Evolutionary conservation across 2,797 vertebrate genomes (phyloP).

Genomic region (Pagetopsis macropterus): DNA sequence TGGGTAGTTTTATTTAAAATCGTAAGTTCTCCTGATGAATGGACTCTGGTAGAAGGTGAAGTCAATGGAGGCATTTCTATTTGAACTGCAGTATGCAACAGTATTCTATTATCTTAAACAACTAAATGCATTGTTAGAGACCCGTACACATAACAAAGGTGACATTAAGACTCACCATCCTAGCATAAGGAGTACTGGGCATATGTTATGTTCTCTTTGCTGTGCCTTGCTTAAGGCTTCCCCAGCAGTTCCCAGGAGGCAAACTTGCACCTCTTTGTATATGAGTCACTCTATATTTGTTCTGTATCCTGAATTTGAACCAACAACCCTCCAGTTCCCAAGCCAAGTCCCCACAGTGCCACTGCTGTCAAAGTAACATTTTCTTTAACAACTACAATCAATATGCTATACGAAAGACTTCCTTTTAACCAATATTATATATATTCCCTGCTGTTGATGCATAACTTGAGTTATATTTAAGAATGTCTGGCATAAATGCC

Average conservation of each 20-base stretch:
- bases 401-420: background rate
- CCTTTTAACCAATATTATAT: background rate
- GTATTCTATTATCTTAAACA: background rate
- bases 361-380: background rate
- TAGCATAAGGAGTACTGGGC: too few relatives aligned
- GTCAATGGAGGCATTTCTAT: slow-evolving; percentile 2
- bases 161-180: too few relatives aligned
- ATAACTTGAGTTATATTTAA: background rate
- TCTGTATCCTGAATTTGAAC: too few relatives aligned
- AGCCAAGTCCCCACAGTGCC: too few relatives aligned
- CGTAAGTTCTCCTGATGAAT: slow-evolving; percentile 34
- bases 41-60: slow-evolving; percentile 1
- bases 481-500: background rate
- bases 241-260: too few relatives aligned
- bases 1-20: slow-evolving; percentile 35
- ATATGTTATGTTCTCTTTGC: too few relatives aligned
- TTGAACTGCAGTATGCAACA: slow-evolving; percentile 5
- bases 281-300: too few relatives aligned
- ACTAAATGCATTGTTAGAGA: too few relatives aligned
- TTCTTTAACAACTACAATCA: slow-evolving; percentile 16
- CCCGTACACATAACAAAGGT: too few relatives aligned
- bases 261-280: too few relatives aligned
- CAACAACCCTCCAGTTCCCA: too few relatives aligned
- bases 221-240: too few relatives aligned
- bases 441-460: background rate